Evolutionary conservation across 2,888 invertebrate genomes (phyloP).

Genomic region (Cerastis rubricosa): DNA sequence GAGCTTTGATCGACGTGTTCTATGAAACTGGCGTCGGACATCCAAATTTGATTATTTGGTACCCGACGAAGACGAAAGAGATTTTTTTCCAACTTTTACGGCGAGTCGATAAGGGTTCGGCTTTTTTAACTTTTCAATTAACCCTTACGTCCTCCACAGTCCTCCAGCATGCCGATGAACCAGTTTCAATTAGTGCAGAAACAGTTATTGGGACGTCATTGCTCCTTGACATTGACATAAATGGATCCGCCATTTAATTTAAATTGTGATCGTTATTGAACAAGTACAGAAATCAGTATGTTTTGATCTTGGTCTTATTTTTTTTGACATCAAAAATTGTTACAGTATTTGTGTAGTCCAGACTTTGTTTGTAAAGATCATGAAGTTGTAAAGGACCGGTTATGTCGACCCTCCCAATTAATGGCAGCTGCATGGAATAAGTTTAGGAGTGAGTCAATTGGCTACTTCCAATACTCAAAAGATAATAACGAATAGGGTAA

Average conservation of each 20-base stretch:
- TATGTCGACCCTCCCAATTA: conserved; percentile 6
- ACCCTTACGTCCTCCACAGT: not conserved
- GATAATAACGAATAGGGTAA: not conserved
- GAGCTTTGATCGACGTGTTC: not conserved
- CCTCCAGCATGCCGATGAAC: not conserved
- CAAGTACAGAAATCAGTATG: not conserved
- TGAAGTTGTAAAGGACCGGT: conserved; percentile 7
- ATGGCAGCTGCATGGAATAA: conserved; percentile 8
- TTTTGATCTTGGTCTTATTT: not conserved
- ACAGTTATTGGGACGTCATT: conserved; percentile 12
- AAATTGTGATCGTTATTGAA: conserved; percentile 17
- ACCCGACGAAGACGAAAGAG: not conserved
- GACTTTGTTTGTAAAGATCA: not conserved
- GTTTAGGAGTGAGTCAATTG: not conserved
- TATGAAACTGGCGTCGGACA: not conserved
- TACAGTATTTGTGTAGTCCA: not conserved
- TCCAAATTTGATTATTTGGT: not conserved
- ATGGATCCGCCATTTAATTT: conserved; percentile 17
- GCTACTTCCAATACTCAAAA: not conserved
- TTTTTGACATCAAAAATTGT: too few species aligned
- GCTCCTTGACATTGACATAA: not conserved
- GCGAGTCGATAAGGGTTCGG: too few species aligned
- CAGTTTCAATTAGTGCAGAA: conserved; percentile 27
- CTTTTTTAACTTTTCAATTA: not conserved
- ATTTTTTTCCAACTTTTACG: not conserved